Evolutionary conservation across 1,140 invertebrate species (phyloP).

Genomic region (Drosophila mojavensis): DNA sequence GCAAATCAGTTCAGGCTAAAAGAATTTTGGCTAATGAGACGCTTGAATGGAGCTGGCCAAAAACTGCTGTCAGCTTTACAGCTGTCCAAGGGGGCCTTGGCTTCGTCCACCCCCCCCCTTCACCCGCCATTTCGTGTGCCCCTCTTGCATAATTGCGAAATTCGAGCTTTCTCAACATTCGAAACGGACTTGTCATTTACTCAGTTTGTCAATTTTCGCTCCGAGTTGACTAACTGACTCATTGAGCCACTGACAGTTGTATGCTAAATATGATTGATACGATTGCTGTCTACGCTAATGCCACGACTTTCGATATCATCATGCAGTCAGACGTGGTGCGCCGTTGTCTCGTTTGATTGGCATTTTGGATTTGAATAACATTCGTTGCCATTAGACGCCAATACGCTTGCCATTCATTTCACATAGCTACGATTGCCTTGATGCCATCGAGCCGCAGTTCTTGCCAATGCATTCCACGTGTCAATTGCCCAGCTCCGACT

Average conservation of each 20-base stretch:
- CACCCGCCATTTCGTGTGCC: neutral
- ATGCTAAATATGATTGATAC: slow-evolving; percentile 77
- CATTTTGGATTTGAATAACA: slow-evolving; percentile 26
- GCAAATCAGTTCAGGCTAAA: slow-evolving; percentile 11
- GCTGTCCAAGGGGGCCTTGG: slow-evolving; percentile 3
- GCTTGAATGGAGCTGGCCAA: slow-evolving; percentile 30
- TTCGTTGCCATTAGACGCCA: slow-evolving; percentile 1
- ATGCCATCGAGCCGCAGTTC: neutral
- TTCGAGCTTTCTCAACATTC: slow-evolving; percentile 49
- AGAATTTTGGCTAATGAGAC: slow-evolving; percentile 40
- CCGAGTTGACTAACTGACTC: slow-evolving; percentile 25
- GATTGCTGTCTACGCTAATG: slow-evolving; percentile 34
- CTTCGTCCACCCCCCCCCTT: neutral
- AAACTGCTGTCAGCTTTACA: slow-evolving; percentile 22
- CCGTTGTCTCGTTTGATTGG: slow-evolving; percentile 39
- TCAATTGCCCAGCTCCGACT: neutral
- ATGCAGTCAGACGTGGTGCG: slow-evolving; percentile 10
- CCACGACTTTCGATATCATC: slow-evolving; percentile 42
- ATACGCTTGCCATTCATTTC: no score
- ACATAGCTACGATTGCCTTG: neutral
- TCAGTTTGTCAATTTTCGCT: slow-evolving; percentile 29
- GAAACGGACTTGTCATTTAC: slow-evolving; percentile 46
- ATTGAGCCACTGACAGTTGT: slow-evolving; percentile 55
- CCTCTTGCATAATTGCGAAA: slow-evolving; percentile 58
- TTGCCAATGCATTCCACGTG: slow-evolving; percentile 10